Conservation (phyloP, 2,113 vertebrate genomes). For the Camelus bactrianus region DNA sequence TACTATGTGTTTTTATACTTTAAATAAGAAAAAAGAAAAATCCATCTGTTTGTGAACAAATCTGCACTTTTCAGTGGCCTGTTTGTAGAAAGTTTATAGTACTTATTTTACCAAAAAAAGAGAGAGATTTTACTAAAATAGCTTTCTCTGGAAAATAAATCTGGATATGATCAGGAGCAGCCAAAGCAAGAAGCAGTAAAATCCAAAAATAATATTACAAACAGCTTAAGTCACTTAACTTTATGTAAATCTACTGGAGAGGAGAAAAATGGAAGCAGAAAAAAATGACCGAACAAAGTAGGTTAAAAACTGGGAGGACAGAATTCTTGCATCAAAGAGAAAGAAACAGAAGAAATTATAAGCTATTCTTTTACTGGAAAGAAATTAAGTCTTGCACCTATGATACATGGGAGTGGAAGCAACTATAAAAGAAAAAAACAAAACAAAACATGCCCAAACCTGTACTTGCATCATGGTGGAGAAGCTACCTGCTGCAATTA, state of each 20-base stretch:
- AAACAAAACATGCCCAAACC: not conserved
- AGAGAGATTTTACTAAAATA: constrained; percentile 69
- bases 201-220: constrained; percentile 70
- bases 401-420: constrained; percentile 55
- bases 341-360: constrained; percentile 78
- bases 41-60: constrained; percentile 78
- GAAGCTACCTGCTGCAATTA: constrained; percentile 63
- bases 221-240: constrained; percentile 73
- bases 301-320: constrained; percentile 67
- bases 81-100: constrained; percentile 78
- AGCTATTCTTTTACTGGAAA: constrained; percentile 77
- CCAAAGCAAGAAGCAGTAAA: constrained; percentile 67
- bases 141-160: constrained; percentile 75
- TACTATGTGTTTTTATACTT: constrained; percentile 76
- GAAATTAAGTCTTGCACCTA: constrained; percentile 73
- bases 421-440: constrained; percentile 60
- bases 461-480: constrained; percentile 54
- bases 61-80: constrained; percentile 70
- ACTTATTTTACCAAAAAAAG: constrained; percentile 58
- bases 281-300: constrained; percentile 70
- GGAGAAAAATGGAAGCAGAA: constrained; percentile 63
- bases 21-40: constrained; percentile 67
- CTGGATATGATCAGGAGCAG: constrained; percentile 66
- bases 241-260: constrained; percentile 70
- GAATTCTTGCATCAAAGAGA: constrained; percentile 77